These are phyloP conservation scores for Pseudopleuronectes americanus DNA, from an alignment of 2,797 vertebrate species.

Conservation along the genomic window DNA sequence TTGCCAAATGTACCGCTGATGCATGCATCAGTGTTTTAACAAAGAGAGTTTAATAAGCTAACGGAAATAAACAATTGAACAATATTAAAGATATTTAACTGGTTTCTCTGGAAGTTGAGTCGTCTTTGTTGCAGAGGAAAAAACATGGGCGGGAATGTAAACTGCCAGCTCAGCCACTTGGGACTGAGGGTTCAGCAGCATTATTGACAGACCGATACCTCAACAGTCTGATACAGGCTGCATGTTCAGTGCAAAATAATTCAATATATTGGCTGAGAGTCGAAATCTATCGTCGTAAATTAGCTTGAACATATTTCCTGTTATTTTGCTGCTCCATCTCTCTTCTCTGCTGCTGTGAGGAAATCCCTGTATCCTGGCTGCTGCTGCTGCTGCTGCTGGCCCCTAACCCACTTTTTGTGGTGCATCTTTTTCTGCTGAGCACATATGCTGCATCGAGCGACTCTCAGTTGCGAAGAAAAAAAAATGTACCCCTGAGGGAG, in stretches of 20 bases:
- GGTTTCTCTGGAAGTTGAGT: slow-evolving; percentile 4
- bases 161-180: slow-evolving; percentile 46
- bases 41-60: slow-evolving; percentile 12
- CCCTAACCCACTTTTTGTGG: slow-evolving; percentile 54
- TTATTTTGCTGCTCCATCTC: slow-evolving; percentile 1
- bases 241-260: background rate
- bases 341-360: slow-evolving; percentile 20
- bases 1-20: slow-evolving; percentile 27
- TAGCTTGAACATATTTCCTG: too few species aligned
- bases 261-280: background rate
- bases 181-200: slow-evolving; percentile 59
- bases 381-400: slow-evolving; percentile 44
- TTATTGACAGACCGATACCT: slow-evolving; percentile 35
- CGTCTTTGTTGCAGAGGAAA: background rate
- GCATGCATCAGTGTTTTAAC: slow-evolving; percentile 1
- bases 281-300: background rate
- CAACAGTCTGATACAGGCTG: slow-evolving; percentile 8
- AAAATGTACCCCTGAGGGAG: slow-evolving; percentile 45
- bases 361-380: background rate
- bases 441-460: slow-evolving; percentile 70
- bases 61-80: background rate
- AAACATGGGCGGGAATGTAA: slow-evolving; percentile 26
- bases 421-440: slow-evolving; percentile 78
- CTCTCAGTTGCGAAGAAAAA: slow-evolving; percentile 23
- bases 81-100: background rate